Conservation (phyloP, 2,888 invertebrate genomes). For the Acrobeloides nanus region DNA sequence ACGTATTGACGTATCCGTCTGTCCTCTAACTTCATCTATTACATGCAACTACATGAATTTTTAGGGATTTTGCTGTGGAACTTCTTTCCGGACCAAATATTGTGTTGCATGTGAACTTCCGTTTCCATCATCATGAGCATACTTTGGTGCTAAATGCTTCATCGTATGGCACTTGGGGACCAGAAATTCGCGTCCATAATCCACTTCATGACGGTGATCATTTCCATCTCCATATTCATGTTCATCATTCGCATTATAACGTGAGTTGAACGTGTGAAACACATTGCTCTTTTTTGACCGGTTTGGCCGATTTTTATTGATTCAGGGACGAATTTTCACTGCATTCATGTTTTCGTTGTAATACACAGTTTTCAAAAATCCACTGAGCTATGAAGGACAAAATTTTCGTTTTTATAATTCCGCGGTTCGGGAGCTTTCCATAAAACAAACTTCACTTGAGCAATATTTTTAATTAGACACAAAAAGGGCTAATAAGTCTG, state of each 20-base stretch:
- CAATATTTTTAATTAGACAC: too few relatives aligned
- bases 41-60: too few relatives aligned
- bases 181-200: constrained; percentile 32
- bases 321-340: too few relatives aligned
- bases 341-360: too few relatives aligned
- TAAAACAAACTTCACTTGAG: neutral
- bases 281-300: neutral
- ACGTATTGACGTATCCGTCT: too few relatives aligned
- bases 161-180: constrained; percentile 31
- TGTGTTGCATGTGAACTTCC: constrained; percentile 43
- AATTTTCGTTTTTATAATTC: constrained; percentile 1
- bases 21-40: too few relatives aligned
- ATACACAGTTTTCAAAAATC: too few relatives aligned
- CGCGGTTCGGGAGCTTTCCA: neutral
- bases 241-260: constrained; percentile 31
- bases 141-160: constrained; percentile 33
- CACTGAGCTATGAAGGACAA: too few relatives aligned
- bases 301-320: neutral
- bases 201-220: constrained; percentile 32
- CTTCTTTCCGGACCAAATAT: constrained; percentile 39
- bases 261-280: constrained; percentile 13
- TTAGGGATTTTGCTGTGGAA: constrained; percentile 36
- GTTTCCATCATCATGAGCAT: constrained; percentile 30
- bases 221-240: constrained; percentile 28
- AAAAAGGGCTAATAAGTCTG: too few relatives aligned